Base-by-base conservation (phyloP, 1,140 invertebrate species). In the Ceratoteleas bidentatus region DNA sequence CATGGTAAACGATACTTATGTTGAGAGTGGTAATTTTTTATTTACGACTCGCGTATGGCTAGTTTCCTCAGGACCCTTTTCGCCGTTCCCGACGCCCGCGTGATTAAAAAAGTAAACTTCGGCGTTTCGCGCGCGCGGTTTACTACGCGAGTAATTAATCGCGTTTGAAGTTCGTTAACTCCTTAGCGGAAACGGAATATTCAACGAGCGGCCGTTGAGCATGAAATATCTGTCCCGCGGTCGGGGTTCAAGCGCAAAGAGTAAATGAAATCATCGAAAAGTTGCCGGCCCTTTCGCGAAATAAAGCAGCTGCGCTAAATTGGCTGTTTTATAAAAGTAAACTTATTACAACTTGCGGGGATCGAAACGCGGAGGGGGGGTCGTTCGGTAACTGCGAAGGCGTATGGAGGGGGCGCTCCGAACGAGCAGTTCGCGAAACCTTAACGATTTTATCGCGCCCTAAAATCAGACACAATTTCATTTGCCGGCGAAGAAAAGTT, bases 261-360 rank as follows among this genome's bases (percentile, higher is more conserved):
- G 79, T 85, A 85, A 85, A 88, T 88, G 83, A 87, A 87, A 88
- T 87, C 81, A 85, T 86, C 78, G 83, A 83, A 73, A 85, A 85
- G 86, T 86, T 84, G 72, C 58, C 77, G 52, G 52, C 53, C 34
- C 64, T 64, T 64, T 38, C 24, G 82, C 70, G 83, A 85, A 86
- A 85, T 83, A 82, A 84, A 83, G 83, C 79, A 84, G 83, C 84
- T 85, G 81, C 80, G 76, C 81, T 78, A 84, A 87, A 86, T 86
- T 86, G 85, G 83, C 77, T 84, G 85, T 79, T 84, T 83, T 83
- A 82, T 85, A 84, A 84, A 86, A 85, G 77, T 85, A 81, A 86
- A 85, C 80, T 87, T 85, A 84, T 87, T 85, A 83, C 80, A 65
- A 77, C 52, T 73, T 64, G 78, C 69, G 70, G 74, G 58, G 72